Conservation (phyloP, 2,113 vertebrate species). For the Callocephalon fimbriatum region DNA sequence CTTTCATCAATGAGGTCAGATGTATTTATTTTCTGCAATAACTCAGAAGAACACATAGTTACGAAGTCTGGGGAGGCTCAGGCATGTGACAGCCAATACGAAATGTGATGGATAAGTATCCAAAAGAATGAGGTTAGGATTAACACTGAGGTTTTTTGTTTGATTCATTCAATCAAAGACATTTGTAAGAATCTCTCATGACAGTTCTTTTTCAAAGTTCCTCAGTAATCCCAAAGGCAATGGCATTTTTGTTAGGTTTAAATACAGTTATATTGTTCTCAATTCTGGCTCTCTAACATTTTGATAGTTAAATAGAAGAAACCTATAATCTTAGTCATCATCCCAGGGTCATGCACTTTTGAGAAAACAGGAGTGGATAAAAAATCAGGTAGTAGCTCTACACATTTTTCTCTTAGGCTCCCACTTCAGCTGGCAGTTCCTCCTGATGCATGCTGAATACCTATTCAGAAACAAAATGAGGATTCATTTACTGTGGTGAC, state of each 20-base stretch:
- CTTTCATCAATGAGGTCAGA: background rate
- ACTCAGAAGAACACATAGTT: background rate
- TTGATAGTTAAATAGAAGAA: conserved; percentile 14
- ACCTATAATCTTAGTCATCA: background rate
- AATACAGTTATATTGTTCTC: background rate
- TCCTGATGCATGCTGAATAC: background rate
- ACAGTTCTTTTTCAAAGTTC: conserved; percentile 17
- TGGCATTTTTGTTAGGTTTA: conserved; percentile 31
- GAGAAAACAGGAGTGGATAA: conserved; percentile 18
- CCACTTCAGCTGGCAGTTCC: background rate
- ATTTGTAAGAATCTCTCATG: conserved; percentile 5
- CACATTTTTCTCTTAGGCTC: background rate
- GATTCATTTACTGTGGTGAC: conserved; percentile 14
- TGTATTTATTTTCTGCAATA: background rate
- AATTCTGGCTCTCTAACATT: background rate
- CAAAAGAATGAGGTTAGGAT: background rate
- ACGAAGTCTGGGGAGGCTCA: background rate
- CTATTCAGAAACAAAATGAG: conserved; percentile 15
- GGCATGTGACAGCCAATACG: background rate
- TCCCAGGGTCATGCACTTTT: conserved; percentile 6
- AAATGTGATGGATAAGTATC: background rate
- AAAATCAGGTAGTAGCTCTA: background rate
- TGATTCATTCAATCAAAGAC: background rate
- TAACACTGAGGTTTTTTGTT: background rate
- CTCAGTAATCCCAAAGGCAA: background rate